Base-by-base conservation (phyloP, 30 jellyfish, hydroid and myxozoan genomes). In the Hydractinia symbiolongicarpus region DNA sequence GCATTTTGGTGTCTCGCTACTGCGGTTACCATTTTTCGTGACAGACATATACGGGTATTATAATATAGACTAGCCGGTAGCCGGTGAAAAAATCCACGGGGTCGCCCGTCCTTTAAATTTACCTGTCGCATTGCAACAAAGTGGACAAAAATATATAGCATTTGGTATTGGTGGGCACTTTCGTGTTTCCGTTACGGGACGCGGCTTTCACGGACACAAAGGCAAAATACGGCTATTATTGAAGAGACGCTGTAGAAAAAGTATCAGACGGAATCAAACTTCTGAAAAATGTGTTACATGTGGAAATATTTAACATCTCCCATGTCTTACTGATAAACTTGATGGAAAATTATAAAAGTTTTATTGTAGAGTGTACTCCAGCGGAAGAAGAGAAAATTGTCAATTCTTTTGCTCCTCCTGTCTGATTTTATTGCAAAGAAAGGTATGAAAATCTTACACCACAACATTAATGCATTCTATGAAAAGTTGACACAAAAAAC, bases 391-490 rank as follows among this genome's bases (percentile, higher is more conserved):
- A 16, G 15, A 58, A 11, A 11, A 11, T 11, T 16, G 69, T 16
- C 69, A 11, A 11, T 16, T 58, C 69, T 58, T 13, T 58, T 58
- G 69, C 15, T 58, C 69, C 69, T 58, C 16, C 15, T 11, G 15
- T 58, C 69, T 1, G 69, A 58, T 11, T 58, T 58, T 58, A 13
- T 58, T 16, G 15, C 69, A 11, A 70, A 71, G 56, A 30, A 66
- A 73, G 90, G 90, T 44, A 71, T 82, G 77, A 82, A 82, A 67
- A 82, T 82, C 90, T 82, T 82, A 51, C 90, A 71, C 58, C 90
- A 71, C 71, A 82, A 82, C 86, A 57, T 82, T 69, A 82, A 82
- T 82, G 79, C 87, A 7, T 11, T 57, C 15, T 16, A 58, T 58
- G 69, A 16, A 58, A 58, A 58, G 69, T 58, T 58, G 69, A 16